A percentile compares a stretch with the other conserved stretches of the same genome.
Conservation (phyloP, 2,888 invertebrate species). For the Amblyjoppa fuscipennis region DNA sequence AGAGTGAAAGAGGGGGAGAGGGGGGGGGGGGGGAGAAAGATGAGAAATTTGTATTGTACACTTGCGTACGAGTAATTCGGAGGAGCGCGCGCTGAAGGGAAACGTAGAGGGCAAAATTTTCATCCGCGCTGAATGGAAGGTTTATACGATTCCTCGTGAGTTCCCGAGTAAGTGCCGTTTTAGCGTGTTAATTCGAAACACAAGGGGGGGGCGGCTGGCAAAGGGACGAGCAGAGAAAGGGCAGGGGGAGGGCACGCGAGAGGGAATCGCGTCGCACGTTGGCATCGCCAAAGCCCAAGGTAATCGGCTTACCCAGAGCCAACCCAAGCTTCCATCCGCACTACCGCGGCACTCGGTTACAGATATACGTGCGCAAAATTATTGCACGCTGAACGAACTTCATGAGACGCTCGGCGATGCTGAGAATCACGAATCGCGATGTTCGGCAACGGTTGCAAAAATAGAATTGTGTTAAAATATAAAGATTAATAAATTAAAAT, state of each 20-base stretch:
- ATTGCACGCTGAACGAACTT: neutral
- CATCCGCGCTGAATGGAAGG: neutral
- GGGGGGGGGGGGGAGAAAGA: neutral
- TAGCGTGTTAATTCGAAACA: slow-evolving; percentile 62
- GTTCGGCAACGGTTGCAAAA: neutral
- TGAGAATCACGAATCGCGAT: neutral
- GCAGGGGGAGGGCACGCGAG: neutral
- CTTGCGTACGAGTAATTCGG: neutral
- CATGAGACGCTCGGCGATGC: neutral
- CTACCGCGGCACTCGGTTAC: slow-evolving; percentile 5
- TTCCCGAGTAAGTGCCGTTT: slow-evolving; percentile 60
- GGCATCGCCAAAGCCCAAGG: slow-evolving; percentile 60
- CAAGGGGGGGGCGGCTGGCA: slow-evolving; percentile 3
- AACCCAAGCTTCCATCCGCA: neutral
- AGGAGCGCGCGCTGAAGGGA: neutral
- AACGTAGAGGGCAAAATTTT: neutral
- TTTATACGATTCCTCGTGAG: neutral
- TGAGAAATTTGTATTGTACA: slow-evolving; percentile 8
- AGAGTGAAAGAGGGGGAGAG: neutral
- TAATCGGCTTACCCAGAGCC: slow-evolving; percentile 60
- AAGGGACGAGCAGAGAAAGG: slow-evolving; percentile 1
- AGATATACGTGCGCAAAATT: neutral
- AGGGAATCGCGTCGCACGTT: slow-evolving; percentile 60
- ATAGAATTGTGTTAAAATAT: neutral
- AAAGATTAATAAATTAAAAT: no score